These are phyloP conservation scores for Hedya salicella DNA, from an alignment of 2,888 invertebrate species.

Conservation along the genomic window DNA sequence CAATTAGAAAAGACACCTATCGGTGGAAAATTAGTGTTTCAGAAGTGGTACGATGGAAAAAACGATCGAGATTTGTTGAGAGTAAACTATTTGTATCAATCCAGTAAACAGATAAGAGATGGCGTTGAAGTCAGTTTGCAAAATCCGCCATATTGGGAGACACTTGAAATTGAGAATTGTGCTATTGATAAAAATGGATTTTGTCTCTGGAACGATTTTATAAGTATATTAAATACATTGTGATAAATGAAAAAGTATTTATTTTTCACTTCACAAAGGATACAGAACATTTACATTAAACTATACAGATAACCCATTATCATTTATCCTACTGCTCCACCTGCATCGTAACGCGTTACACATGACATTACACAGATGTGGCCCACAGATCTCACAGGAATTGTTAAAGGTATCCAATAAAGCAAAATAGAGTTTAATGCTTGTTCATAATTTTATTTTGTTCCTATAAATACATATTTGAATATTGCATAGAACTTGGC, in stretches of 20 bases:
- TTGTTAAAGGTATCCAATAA: too few species aligned
- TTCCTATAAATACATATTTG: too few species aligned
- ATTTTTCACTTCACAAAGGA: too few species aligned
- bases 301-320: too few species aligned
- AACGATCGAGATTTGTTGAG: slow-evolving; percentile 58
- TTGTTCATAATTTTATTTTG: too few species aligned
- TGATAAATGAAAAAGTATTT: not conserved
- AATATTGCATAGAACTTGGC: too few species aligned
- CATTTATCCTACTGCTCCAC: too few species aligned
- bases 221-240: slow-evolving; percentile 47
- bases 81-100: slow-evolving; percentile 67
- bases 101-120: slow-evolving; percentile 60
- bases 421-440: too few species aligned
- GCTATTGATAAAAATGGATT: slow-evolving; percentile 55
- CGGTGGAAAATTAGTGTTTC: slow-evolving; percentile 72
- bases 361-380: too few species aligned
- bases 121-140: slow-evolving; percentile 52
- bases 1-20: slow-evolving; percentile 69
- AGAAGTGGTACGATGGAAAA: slow-evolving; percentile 64
- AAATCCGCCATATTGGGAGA: slow-evolving; percentile 58
- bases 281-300: too few species aligned
- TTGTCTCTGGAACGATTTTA: slow-evolving; percentile 64
- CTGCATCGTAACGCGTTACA: too few species aligned
- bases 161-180: slow-evolving; percentile 59
- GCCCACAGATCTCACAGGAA: too few species aligned